phyloP scores from a whole-genome alignment of 2,113 vertebrate genomes.

The Hypocryptadius cinnamomeus region DNA sequence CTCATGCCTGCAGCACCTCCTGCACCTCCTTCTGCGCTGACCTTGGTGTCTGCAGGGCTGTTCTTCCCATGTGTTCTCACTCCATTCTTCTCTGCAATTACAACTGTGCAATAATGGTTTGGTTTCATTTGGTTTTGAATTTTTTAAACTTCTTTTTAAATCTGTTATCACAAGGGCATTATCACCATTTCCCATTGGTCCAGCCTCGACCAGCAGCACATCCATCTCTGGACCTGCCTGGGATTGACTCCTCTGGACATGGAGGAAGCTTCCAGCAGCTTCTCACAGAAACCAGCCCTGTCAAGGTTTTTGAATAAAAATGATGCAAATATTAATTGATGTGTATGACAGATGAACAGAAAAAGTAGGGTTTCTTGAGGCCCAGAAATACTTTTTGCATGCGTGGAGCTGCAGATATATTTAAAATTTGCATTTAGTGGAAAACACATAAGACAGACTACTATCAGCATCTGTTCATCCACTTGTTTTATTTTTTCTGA shows the following conservation, averaged over 20 bases:
- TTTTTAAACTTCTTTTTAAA: too few species aligned
- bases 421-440: neutral
- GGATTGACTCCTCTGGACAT: accelerated
- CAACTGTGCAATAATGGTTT: neutral
- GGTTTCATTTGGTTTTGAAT: accelerated
- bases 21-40: accelerated
- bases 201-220: neutral
- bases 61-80: neutral
- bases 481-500: accelerated
- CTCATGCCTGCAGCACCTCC: neutral
- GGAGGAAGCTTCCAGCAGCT: neutral
- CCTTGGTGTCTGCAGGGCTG: neutral
- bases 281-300: neutral
- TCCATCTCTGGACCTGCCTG: neutral
- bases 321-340: neutral
- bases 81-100: neutral
- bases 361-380: neutral
- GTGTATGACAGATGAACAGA: neutral
- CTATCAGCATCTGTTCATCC: neutral
- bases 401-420: neutral
- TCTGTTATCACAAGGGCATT: neutral
- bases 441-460: neutral
- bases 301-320: neutral
- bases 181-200: neutral
- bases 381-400: neutral